Conservation (phyloP, 2,113 vertebrate genomes). For the Tringa solitaria region DNA sequence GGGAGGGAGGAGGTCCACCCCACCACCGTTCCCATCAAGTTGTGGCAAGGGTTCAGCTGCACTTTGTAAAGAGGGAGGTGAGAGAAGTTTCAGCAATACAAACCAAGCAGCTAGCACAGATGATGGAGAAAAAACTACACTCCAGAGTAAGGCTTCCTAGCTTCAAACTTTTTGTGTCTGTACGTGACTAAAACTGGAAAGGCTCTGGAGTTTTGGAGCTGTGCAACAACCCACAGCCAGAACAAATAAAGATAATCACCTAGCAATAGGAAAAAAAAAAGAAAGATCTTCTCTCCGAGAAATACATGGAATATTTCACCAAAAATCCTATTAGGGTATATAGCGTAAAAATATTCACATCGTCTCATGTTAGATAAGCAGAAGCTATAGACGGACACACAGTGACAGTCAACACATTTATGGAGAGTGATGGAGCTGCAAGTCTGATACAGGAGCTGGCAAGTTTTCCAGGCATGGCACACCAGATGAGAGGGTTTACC, state of each 20-base stretch:
- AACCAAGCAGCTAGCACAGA: neutral
- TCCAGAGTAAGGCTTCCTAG: neutral
- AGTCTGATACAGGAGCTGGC: neutral
- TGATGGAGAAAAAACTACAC: neutral
- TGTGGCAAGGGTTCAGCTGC: neutral
- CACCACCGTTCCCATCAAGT: neutral
- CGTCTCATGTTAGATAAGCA: neutral
- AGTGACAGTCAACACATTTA: conserved; percentile 1
- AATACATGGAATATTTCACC: neutral
- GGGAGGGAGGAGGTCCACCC: neutral
- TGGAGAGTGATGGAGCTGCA: neutral
- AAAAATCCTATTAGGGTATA: conserved; percentile 21
- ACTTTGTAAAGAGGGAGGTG: neutral
- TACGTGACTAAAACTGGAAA: neutral
- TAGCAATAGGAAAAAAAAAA: neutral
- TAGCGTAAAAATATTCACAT: conserved; percentile 18
- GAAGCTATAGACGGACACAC: neutral
- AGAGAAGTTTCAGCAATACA: neutral
- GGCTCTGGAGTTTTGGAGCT: neutral
- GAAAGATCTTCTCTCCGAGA: neutral
- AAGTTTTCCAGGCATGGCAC: conserved; percentile 11
- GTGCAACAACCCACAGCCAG: neutral
- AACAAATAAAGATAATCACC: neutral
- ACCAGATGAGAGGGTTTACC: neutral
- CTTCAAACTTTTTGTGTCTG: neutral